These are phyloP conservation scores for Seriola dumerili DNA, from an alignment of 2,113 vertebrate species.

Conservation along the genomic window DNA sequence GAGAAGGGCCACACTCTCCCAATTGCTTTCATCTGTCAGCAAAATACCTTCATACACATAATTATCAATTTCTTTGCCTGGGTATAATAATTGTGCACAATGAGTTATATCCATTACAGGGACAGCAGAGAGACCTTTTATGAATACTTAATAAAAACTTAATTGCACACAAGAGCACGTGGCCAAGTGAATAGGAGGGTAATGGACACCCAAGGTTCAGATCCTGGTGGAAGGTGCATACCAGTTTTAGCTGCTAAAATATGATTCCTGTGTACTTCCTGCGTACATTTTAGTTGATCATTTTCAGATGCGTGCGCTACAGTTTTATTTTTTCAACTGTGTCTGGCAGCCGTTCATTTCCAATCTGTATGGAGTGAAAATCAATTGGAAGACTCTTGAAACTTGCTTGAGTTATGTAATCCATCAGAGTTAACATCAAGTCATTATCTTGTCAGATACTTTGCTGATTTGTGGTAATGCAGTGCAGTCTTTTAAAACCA, in stretches of 20 bases:
- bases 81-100: neutral
- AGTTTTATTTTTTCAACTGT: neutral
- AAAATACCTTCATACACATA: conserved; percentile 25
- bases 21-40: conserved; percentile 19
- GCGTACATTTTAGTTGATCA: neutral
- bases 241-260: neutral
- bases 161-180: neutral
- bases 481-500: neutral
- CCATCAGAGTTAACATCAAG: neutral
- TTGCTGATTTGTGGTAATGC: neutral
- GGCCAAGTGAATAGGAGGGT: neutral
- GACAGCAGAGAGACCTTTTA: neutral
- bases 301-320: neutral
- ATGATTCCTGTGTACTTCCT: too few species aligned
- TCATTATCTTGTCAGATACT: neutral
- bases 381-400: neutral
- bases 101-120: conserved; percentile 21
- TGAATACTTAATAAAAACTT: neutral
- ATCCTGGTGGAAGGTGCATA: neutral
- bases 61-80: neutral
- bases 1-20: conserved; percentile 4
- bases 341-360: neutral
- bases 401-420: neutral
- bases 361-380: neutral
- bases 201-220: neutral